phyloP scores from a whole-genome alignment of 64 coral and sea anemone species.

The Stylophora pistillata region DNA sequence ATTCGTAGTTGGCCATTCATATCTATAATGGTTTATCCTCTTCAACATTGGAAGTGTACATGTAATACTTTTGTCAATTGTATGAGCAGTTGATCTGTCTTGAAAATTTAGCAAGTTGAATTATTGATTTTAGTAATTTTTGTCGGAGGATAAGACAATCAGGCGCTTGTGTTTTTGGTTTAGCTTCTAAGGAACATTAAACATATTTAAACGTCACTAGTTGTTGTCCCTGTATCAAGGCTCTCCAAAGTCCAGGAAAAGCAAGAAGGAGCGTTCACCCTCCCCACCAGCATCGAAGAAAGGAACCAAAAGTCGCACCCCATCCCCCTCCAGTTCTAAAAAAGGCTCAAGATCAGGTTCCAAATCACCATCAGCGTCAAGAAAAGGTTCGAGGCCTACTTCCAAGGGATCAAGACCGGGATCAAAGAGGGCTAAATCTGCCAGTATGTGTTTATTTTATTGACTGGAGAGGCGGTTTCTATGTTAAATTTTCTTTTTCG shows the following conservation, averaged over 20 bases:
- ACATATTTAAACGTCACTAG: neutral
- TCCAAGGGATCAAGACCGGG: slow-evolving; percentile 86
- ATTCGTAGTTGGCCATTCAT: no score
- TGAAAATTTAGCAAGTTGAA: no score
- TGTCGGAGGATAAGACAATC: no score
- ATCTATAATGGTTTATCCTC: no score
- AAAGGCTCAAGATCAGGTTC: slow-evolving; percentile 68
- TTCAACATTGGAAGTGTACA: no score
- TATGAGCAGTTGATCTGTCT: no score
- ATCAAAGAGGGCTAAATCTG: slow-evolving; percentile 79
- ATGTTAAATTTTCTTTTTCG: no score
- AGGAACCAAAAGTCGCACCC: slow-evolving; percentile 76
- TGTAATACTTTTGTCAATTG: no score
- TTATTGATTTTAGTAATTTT: no score
- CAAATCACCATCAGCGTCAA: slow-evolving; percentile 89
- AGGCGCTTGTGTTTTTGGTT: no score
- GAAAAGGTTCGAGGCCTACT: slow-evolving; percentile 81
- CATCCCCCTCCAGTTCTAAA: slow-evolving; percentile 71
- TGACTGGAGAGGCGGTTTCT: neutral
- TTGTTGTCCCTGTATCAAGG: neutral
- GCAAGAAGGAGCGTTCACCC: slow-evolving; percentile 83
- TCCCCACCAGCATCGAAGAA: slow-evolving; percentile 79
- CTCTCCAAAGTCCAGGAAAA: slow-evolving; percentile 76
- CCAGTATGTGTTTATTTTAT: slow-evolving; percentile 64
- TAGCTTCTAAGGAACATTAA: neutral